These are phyloP conservation scores for Moxostoma hubbsi DNA, from an alignment of 2,797 vertebrate genomes.

Conservation along the genomic window DNA sequence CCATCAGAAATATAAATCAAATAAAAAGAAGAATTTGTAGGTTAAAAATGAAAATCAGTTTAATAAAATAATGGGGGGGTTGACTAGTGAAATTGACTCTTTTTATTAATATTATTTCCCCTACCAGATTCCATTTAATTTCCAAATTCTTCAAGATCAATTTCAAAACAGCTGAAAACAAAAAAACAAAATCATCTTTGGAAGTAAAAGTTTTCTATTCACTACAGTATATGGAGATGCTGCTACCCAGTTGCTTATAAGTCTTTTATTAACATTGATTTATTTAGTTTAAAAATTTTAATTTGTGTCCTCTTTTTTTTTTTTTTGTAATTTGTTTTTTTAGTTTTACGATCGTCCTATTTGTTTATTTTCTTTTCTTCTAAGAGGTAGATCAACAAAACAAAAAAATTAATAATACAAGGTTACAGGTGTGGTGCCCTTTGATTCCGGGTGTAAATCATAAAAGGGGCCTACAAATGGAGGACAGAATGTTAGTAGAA, in stretches of 20 bases:
- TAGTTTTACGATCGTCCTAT: constrained; percentile 69
- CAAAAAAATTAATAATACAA: constrained; percentile 73
- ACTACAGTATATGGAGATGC: constrained; percentile 90
- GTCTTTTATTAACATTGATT: constrained; percentile 69
- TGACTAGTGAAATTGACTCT: constrained; percentile 59
- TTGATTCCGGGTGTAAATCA: constrained; percentile 66
- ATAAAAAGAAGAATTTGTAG: constrained; percentile 67
- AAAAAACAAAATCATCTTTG: constrained; percentile 77
- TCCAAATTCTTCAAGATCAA: constrained; percentile 69
- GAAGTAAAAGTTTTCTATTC: constrained; percentile 78
- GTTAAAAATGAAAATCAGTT: constrained; percentile 68
- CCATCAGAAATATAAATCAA: constrained; percentile 68
- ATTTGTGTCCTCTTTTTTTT: constrained; percentile 57
- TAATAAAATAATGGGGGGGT: constrained; percentile 60
- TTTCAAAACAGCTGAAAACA: constrained; percentile 70
- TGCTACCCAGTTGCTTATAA: constrained; percentile 83
- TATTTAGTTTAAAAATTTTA: constrained; percentile 63
- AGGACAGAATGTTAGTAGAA: constrained; percentile 55
- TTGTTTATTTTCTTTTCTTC: constrained; percentile 75
- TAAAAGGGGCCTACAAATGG: constrained; percentile 48
- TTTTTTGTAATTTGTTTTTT: too few species aligned
- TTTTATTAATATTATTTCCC: constrained; percentile 51
- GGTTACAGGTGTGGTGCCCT: constrained; percentile 75
- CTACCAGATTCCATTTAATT: constrained; percentile 65
- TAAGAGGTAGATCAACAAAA: constrained; percentile 96